phyloP scores from a whole-genome alignment of 2,888 invertebrate genomes.

The Thera britannica region DNA sequence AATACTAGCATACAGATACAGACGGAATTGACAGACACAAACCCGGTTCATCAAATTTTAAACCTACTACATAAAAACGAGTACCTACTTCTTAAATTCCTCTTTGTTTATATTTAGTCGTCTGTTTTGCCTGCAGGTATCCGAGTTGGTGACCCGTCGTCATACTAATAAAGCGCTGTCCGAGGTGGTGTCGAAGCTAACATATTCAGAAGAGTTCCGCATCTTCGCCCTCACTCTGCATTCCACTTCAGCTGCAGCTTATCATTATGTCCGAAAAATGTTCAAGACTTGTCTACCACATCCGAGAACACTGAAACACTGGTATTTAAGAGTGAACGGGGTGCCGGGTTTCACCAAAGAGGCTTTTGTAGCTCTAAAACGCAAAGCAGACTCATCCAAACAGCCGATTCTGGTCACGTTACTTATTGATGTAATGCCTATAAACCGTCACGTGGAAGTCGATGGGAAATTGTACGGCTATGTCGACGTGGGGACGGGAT shows the following conservation, averaged over 20 bases:
- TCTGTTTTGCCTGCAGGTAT: slow-evolving; percentile 10
- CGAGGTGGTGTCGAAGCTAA: slow-evolving; percentile 24
- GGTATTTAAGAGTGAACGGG: slow-evolving; percentile 31
- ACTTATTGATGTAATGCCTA: slow-evolving; percentile 32
- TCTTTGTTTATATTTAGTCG: too few relatives aligned
- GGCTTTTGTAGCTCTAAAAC: slow-evolving; percentile 34
- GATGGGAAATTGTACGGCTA: slow-evolving; percentile 23
- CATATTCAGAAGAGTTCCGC: slow-evolving; percentile 36
- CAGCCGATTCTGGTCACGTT: slow-evolving; percentile 31
- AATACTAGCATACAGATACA: too few relatives aligned
- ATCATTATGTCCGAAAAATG: slow-evolving; percentile 34
- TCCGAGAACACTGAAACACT: slow-evolving; percentile 38
- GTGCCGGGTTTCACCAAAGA: slow-evolving; percentile 41
- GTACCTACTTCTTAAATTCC: too few relatives aligned
- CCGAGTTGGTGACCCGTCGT: slow-evolving; percentile 22
- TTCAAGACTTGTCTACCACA: slow-evolving; percentile 40
- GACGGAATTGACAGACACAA: too few relatives aligned
- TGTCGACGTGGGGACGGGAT: slow-evolving; percentile 19
- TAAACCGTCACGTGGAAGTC: slow-evolving; percentile 18
- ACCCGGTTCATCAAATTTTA: too few relatives aligned
- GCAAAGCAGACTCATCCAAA: slow-evolving; percentile 22
- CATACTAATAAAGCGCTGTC: slow-evolving; percentile 25
- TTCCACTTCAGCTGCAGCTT: slow-evolving; percentile 36
- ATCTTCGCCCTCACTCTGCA: slow-evolving; percentile 43
- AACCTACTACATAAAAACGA: too few relatives aligned